Evolutionary conservation across 2,888 invertebrate species (phyloP), one percentile per base, ranked within the genome.

Genomic region (Mongoloraphidia duomilia): DNA sequence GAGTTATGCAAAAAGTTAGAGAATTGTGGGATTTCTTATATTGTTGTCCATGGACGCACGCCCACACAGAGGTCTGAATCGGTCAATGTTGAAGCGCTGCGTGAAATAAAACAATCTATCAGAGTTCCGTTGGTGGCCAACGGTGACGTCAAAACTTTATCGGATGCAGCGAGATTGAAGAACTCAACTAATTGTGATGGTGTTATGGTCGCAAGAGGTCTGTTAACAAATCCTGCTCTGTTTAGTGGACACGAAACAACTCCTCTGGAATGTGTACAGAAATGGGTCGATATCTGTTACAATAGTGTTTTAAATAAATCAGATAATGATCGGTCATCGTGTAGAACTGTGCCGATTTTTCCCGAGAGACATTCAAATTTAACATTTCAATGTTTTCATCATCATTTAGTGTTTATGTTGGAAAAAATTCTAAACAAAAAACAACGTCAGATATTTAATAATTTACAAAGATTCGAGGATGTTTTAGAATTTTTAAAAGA

Each of bases 331-430:
- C 46, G 47, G 36, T 14, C n/a, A 33, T 6, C 34, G 13, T 12
- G 41, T 38, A n/a, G 26, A 11, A 54, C 48, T 2, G 62, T 65
- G 34, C 46, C 26, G 9, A 47, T 8, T 41, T 52, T 52, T 50
- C 61, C 72, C 41, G 72, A 76, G 26, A 68, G 71, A 53, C 78
- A 84, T 40, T 69, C 66, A 49, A 78, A 65, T 56, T 56, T 86
- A 49, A 76, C 80, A 46, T 95, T 88, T 65, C 81, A 86, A 56
- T 82, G 81, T 61, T 92, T 96, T 61, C 97, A 97, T 69, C 94
- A 96, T 64, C 97, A 97, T 69, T 75, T 97, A 53, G 89, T 92
- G 46, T 94, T 92, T 64, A 97, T 97, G 97, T 73, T 92, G 60
- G 91, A 93, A 60, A 84, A 83, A 65, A 63, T 84, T 38, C 71